Percentiles rank a stretch among this genome's conserved stretches.
Conservation (phyloP, 53 echinoderm and acorn worm species). For the Glandiceps talaboti region DNA sequence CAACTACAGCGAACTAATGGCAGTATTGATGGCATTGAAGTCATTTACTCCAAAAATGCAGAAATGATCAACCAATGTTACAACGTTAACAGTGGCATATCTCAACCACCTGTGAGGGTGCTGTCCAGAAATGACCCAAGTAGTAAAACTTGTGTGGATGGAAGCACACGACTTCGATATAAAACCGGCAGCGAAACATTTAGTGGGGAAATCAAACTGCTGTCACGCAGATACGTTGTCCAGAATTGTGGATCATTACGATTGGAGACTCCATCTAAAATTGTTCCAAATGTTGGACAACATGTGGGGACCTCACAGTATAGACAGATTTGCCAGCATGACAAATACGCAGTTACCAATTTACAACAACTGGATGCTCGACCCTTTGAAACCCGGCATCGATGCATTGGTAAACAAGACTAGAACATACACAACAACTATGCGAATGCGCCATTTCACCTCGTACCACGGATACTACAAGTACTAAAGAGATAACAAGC, state of each 20-base stretch:
- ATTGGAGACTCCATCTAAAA: slow-evolving; percentile 2
- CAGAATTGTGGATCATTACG: not conserved
- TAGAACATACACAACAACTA: slow-evolving; percentile 24
- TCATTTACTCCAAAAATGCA: not conserved
- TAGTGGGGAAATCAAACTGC: not conserved
- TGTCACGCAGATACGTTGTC: slow-evolving; percentile 9
- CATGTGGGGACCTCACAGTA: slow-evolving; percentile 29
- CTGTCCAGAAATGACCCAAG: not conserved
- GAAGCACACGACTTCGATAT: not conserved
- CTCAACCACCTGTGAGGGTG: not conserved
- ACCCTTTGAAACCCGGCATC: slow-evolving; percentile 22
- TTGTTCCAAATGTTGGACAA: slow-evolving; percentile 20
- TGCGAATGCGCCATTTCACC: slow-evolving; percentile 24
- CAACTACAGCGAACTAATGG: not conserved
- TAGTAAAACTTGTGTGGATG: not conserved
- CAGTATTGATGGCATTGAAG: not conserved
- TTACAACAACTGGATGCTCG: slow-evolving; percentile 31
- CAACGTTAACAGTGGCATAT: not conserved
- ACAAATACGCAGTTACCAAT: slow-evolving; percentile 13
- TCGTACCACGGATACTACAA: slow-evolving; percentile 15
- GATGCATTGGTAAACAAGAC: slow-evolving; percentile 26
- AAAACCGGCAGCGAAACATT: not conserved
- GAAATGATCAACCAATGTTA: not conserved
- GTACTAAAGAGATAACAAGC: slow-evolving; percentile 12
- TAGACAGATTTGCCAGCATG: slow-evolving; percentile 11